Evolutionary conservation across 2,888 invertebrate species (phyloP), one percentile per base, ranked within the genome.

Genomic region (Limnephilus marmoratus): DNA sequence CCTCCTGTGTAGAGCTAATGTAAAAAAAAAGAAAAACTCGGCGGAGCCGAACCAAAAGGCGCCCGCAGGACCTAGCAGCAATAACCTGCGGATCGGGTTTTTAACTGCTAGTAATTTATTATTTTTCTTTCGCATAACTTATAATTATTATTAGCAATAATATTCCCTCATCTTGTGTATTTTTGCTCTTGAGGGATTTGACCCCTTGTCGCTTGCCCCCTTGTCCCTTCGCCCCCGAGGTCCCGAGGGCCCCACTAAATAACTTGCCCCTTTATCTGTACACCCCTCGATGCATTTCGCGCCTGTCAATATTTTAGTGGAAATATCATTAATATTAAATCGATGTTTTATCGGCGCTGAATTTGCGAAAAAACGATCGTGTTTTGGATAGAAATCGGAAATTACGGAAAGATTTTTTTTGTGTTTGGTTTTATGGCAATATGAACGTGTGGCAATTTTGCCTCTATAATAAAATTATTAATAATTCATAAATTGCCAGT

Each of bases 161-260:
- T 92, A 82, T 92, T 92, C 81, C 86, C 90, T 90, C n/a, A 90
- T 90, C 24, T 53, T 85, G 85, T 85, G 83, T 90, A 90, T 90
- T 90, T 83, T 18, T 37, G 41, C 37, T 31, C 41, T 29, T 18
- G 9, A 9, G 34, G 83, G 29, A 13, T 13, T 31, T 13, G 53
- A 2, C 68, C 24, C 24, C 24, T 68, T 34, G 29, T 88, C n/a
- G 68, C 29, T 15, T 34, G 34, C 29, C 41, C 49, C 81, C 45
- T 0, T 9, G 81, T 45, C 11, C 81, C 34, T 68, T n/a, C 31
- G 91, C 82, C 18, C 34, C n/a, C 31, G 11, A 37, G 0, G 80
- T 89, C 89, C 68, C 91, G 12, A 15, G 89, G 89, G 89, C 37
- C 49, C 49, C 41, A 89, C 89, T 91, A 89, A 91, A 85, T 83